phyloP scores from a whole-genome alignment of 2,888 invertebrate species.

The Ophion costatus region DNA sequence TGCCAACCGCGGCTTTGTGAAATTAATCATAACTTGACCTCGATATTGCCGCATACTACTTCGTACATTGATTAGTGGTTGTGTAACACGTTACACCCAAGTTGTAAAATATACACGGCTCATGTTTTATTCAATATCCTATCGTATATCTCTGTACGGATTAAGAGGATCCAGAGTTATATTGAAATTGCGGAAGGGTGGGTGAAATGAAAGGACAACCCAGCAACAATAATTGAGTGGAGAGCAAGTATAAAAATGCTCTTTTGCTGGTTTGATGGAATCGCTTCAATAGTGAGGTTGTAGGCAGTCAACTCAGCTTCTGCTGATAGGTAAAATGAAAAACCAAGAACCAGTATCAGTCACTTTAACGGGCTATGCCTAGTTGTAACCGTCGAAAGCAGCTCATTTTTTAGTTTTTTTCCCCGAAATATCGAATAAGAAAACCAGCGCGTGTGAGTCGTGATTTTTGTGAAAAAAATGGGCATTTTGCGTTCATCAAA shows the following conservation, averaged over 20 bases:
- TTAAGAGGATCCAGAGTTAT: not conserved
- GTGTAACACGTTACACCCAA: not conserved
- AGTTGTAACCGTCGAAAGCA: no score
- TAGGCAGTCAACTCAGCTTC: not conserved
- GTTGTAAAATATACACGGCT: constrained; percentile 1
- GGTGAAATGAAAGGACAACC: not conserved
- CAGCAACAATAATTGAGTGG: not conserved
- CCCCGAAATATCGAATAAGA: no score
- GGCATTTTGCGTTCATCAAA: no score
- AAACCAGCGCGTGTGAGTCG: no score
- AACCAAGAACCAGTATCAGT: not conserved
- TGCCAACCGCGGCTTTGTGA: constrained; percentile 37
- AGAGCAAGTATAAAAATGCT: not conserved
- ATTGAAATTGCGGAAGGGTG: not conserved
- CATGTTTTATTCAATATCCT: constrained; percentile 18
- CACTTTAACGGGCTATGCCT: not conserved
- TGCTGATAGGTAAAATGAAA: not conserved
- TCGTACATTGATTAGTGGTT: constrained; percentile 3
- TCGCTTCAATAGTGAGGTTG: not conserved
- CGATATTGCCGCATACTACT: not conserved
- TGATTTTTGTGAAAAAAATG: no score
- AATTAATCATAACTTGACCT: constrained; percentile 35
- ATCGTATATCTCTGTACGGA: not conserved
- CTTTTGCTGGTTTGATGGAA: not conserved
- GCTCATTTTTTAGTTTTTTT: no score